Evolutionary conservation across 2,888 invertebrate genomes (phyloP).

Genomic region (Lissocephala sabroskyi): DNA sequence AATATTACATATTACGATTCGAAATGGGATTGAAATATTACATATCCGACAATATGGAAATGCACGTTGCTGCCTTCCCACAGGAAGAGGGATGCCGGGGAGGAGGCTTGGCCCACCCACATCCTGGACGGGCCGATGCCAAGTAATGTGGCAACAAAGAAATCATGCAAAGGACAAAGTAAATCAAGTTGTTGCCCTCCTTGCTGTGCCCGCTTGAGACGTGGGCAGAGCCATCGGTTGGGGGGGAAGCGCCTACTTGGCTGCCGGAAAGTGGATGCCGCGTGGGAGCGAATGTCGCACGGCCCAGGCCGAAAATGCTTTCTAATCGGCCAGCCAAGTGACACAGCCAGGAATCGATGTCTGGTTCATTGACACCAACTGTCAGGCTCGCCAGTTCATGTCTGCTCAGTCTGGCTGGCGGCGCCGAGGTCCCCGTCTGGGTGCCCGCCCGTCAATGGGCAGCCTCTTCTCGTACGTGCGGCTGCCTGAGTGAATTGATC

Average conservation of each 20-base stretch:
- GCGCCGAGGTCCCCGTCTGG: too few relatives aligned
- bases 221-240: too few relatives aligned
- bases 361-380: not conserved
- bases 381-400: too few relatives aligned
- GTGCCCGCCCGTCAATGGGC: too few relatives aligned
- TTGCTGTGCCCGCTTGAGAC: not conserved
- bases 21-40: constrained; percentile 30
- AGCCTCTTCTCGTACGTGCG: not conserved
- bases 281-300: not conserved
- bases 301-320: constrained; percentile 15
- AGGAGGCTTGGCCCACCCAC: too few relatives aligned
- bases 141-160: constrained; percentile 22
- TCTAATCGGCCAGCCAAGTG: constrained; percentile 14
- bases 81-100: not conserved
- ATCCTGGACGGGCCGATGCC: not conserved
- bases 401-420: too few relatives aligned
- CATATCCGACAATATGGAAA: constrained; percentile 2
- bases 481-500: too few relatives aligned
- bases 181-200: constrained; percentile 37
- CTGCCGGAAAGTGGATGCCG: not conserved
- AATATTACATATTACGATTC: too few relatives aligned
- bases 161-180: constrained; percentile 21
- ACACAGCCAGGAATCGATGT: not conserved
- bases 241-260: constrained; percentile 23
- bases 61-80: too few relatives aligned